Percentiles rank a stretch among this genome's conserved stretches.
These are phyloP conservation scores for Diloba caeruleocephala DNA, from an alignment of 2,888 invertebrate genomes.

Conservation along the genomic window DNA sequence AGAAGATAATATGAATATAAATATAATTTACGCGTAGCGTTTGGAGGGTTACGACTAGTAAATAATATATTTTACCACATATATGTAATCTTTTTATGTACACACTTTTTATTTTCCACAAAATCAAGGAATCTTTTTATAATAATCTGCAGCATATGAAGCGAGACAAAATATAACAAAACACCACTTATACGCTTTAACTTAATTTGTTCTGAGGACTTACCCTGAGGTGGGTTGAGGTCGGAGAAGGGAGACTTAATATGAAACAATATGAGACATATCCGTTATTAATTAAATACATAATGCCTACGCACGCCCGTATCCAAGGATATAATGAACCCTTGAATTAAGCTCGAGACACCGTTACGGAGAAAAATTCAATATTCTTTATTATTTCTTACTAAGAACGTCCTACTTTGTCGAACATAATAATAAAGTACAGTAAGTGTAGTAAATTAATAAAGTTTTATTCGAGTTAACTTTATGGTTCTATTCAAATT, in stretches of 20 bases:
- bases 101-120: no score
- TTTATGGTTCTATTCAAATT: constrained; percentile 14
- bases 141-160: no score
- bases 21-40: no score
- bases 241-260: constrained; percentile 25
- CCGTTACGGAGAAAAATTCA: constrained; percentile 28
- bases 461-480: constrained; percentile 24
- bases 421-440: constrained; percentile 17
- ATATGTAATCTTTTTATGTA: no score
- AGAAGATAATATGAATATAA: no score
- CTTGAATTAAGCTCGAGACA: constrained; percentile 28
- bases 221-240: constrained; percentile 13
- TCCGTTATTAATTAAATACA: constrained; percentile 50
- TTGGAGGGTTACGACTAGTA: no score
- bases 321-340: constrained; percentile 24
- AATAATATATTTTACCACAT: no score
- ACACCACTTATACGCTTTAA: constrained; percentile 19
- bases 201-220: constrained; percentile 36
- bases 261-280: constrained; percentile 52
- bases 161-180: constrained; percentile 6
- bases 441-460: constrained; percentile 22
- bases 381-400: constrained; percentile 25
- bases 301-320: constrained; percentile 24
- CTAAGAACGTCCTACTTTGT: background rate
- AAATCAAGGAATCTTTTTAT: no score